Evolutionary conservation across 2,888 invertebrate genomes (phyloP), one percentile per base, ranked within the genome.

Genomic region (Rhaphigaster nebulosa): DNA sequence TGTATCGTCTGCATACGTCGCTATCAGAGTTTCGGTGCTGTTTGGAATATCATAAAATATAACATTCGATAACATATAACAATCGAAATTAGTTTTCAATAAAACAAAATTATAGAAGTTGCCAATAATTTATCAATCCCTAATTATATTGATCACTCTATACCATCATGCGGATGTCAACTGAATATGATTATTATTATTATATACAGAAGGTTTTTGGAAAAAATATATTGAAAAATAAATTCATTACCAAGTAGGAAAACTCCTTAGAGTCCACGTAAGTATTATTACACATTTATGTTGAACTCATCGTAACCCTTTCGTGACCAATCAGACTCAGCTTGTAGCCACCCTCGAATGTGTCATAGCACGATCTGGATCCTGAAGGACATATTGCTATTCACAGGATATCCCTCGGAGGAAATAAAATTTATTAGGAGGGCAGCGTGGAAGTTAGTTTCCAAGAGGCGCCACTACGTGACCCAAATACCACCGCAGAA

Each of bases 401-500:
- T 84, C 84, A 45, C n/a, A 26, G 84, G 45, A 84, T 84, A 84
- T 45, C 45, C 15, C 84, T 15, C 3, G 4, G 13, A 45, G 84
- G 45, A 84, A 84, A 84, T 84, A 84, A 84, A 84, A 84, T 84
- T 84, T 84, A 84, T 84, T 50, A 84, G 84, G 26, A 45, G 45
- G n/a, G 38, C n/a, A 45, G 13, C 3, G 10, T 0, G n/a, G 20
- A 38, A 84, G 84, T 45, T 84, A 76, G 65, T 45, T 45, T 45
- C n/a, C n/a, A n/a, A n/a, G 45, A 8, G 80, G 26, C 8, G 26
- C 20, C 18, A 45, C 70, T 38, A 84, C 84, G 84, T 84, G 84
- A 84, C 84, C 84, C 84, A 84, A 84, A 84, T 84, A 84, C 38
- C 84, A 18, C 13, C 1, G 0, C 84, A 1, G 15, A 8, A 18